Conservation (phyloP, 2,113 vertebrate genomes). For the Carollia perspicillata region DNA sequence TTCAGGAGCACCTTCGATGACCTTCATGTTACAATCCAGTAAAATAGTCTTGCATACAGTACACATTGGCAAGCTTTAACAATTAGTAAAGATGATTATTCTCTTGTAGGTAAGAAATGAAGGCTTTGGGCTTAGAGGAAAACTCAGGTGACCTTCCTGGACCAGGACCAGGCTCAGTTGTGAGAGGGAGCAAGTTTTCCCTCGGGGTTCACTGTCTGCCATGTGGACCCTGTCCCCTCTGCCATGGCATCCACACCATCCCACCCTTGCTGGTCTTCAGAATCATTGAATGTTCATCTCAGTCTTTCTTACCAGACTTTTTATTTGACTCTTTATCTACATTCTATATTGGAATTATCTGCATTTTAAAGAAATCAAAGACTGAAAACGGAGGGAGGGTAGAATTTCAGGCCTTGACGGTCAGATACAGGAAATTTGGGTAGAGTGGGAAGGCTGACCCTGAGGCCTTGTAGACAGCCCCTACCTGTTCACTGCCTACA, state of each 20-base stretch:
- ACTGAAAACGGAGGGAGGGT: not conserved
- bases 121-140: not conserved
- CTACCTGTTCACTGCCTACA: not conserved
- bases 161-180: not conserved
- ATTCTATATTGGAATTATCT: not conserved
- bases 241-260: fast-evolving
- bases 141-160: not conserved
- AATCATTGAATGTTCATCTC: not conserved
- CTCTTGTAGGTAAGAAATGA: not conserved
- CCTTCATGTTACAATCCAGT: not conserved
- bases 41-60: not conserved
- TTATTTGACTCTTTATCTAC: not conserved
- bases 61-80: not conserved
- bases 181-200: too few species aligned
- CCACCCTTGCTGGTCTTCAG: not conserved
- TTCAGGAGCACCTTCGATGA: not conserved
- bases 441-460: not conserved
- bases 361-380: not conserved
- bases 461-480: not conserved
- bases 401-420: not conserved
- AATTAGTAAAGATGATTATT: not conserved
- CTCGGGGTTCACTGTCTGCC: not conserved
- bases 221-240: not conserved
- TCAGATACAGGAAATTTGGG: not conserved
- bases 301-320: not conserved